Evolutionary conservation across 2,113 vertebrate species (phyloP), one percentile per base, ranked within the genome.

Genomic region (Echinops telfairi): DNA sequence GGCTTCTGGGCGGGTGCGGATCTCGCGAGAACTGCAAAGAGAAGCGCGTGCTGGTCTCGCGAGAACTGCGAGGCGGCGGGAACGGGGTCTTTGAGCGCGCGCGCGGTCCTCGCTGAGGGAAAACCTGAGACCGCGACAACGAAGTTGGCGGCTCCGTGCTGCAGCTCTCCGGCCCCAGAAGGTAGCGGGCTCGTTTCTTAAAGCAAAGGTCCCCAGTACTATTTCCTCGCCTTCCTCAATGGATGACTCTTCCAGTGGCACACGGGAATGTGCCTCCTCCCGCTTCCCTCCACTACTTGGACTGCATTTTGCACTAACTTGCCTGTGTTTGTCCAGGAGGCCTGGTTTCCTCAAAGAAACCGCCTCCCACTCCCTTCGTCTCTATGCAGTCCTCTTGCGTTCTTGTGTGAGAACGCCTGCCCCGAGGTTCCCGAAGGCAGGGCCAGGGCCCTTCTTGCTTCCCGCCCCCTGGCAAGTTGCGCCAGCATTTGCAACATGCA

Each of bases 141-240:
- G 36, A 38, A 38, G 7, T 1, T 4, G 66, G 66, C 3, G 27
- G 29, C 29, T 10, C 10, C 10, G 9, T 1, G 9, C 29, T 31
- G 8, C 71, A 17, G 22, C 33, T 7, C 0, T 25, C 40, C 0
- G 64, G 17, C 3, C 3, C 12, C 31, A 2, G 1, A 33, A 47
- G 53, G 40, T 27, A 6, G 16, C 6, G 0, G 14, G 0, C 38
- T 23, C 10, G 17, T 22, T 36, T 43, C 3, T 43, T 22, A 11
- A 83, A 75, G 23, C 9, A 3, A 27, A 23, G 40, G 3, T 11
- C 25, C 11, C 36, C 9, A 3, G 0, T 40, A 53, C 47, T 86
- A 83, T 83, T 68, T 23, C 47, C 47, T 89, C 47, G 8, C 16
- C 20, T 79, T 76, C 75, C 12, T 40, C 43, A 11, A 19, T 47